Evolutionary conservation across 1,140 invertebrate species (phyloP), one percentile per base, ranked within the genome.

Genomic region (Drosophila virilis): DNA sequence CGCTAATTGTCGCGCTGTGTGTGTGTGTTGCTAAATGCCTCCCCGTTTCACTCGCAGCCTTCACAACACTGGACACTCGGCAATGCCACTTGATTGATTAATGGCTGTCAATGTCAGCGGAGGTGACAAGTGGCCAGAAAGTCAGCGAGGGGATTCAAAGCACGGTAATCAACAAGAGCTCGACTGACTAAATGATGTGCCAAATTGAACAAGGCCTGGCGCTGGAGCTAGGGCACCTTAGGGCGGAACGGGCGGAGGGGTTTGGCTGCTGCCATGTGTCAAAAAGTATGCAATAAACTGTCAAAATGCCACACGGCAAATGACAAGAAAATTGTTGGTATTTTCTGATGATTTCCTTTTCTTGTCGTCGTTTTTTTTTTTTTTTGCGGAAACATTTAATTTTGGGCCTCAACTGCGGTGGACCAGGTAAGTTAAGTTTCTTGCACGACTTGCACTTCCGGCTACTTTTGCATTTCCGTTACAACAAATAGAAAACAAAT

Each of bases 401-500:
- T 86, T 77, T 72, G 64, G 60, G 68, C 59, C 81, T 65, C 66
- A 65, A 65, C 52, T 72, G 52, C 8, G 37, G 5, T 13, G 45
- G 15, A 12, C 13, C 40, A 61, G 74, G 74, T 28, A 70, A 73
- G 48, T 52, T 15, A 43, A 65, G 64, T 78, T 74, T 88, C 84
- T 83, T 86, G 72, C 72, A 79, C 83, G 77, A 88, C 79, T 88
- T 80, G 81, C 81, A 86, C 57, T 86, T 86, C 82, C 82, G 79
- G 77, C 83, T 82, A 79, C 79, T 86, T 86, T 88, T 86, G 82
- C 82, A 86, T 86, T 88, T 86, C 82, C 82, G 78, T 17, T 52
- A 43, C 28, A 69, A 43, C 13, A 12, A 60, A n/a, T n/a, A 28
- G 13, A 33, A 33, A 33, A 6, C 5, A 4, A 5, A 0, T 0